Base-by-base conservation (phyloP, 2,888 invertebrate species). In the Seladonia tumulorum region DNA sequence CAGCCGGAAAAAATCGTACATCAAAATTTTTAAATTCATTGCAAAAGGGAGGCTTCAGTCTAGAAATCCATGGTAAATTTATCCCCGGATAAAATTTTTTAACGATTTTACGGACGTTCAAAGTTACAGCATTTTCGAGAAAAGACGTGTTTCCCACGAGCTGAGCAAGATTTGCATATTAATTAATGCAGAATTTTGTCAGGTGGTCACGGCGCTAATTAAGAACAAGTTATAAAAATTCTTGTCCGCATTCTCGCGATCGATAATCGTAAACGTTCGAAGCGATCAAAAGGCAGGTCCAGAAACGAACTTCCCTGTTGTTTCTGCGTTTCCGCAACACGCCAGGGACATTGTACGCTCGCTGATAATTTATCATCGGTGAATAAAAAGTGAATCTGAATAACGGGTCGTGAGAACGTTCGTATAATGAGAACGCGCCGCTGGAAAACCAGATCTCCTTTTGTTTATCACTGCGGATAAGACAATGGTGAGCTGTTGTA, bases 401-500 rank as follows among this genome's bases (percentile, higher is more conserved):
- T 45, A 49, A 18, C 7, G 39, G 39, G 53, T 72, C 73, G 73
- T 42, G 70, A 75, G 84, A 84, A 75, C 60, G 53, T 42, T 82
- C 45, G 29, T 49, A 72, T 71, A 83, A 83, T 66, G 57, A 71
- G 77, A 83, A 45, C 57, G 53, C 16, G 72, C 79, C 47, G 74
- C 80, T 80, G 25, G 76, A 81, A 76, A 86, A 83, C 71, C 74
- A 66, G 80, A 81, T 80, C 81, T 60, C 57, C 81, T 76, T 77
- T 70, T 76, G 76, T 77, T 83, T 79, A 79, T 88, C 73, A 78
- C 8, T 77, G 45, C 68, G 76, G 42, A 78, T 70, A 82, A 77
- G 7, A 76, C 71, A 88, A 88, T 85, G 63, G 77, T 35, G 53
- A 35, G 57, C 78, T 45, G 79, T 78, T 66, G 73, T 80, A 85